phyloP scores from a whole-genome alignment of 2,888 invertebrate species.

The Anorthoa munda region DNA sequence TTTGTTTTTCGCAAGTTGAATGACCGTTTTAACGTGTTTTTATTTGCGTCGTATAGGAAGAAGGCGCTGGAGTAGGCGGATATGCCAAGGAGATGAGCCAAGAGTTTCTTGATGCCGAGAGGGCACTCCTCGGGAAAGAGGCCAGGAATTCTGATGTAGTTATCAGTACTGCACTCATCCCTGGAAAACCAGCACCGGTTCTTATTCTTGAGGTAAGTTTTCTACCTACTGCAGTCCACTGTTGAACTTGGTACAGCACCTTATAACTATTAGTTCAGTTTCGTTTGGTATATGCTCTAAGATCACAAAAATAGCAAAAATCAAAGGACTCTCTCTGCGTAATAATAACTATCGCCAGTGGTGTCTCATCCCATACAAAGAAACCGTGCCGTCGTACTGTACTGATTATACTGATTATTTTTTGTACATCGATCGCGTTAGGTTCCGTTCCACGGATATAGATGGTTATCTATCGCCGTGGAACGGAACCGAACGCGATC shows the following conservation, averaged over 20 bases:
- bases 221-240: neutral
- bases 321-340: neutral
- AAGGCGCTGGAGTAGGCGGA: slow-evolving; percentile 93
- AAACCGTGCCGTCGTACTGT: no score
- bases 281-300: neutral
- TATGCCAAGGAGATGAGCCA: slow-evolving; percentile 96
- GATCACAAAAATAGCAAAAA: neutral
- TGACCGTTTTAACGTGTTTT: slow-evolving; percentile 48
- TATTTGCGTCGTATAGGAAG: slow-evolving; percentile 88
- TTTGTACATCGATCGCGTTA: no score
- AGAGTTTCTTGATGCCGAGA: slow-evolving; percentile 96
- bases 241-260: neutral
- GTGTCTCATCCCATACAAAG: no score
- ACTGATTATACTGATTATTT: no score
- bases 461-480: no score
- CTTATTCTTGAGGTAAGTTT: slow-evolving; percentile 93
- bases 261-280: neutral
- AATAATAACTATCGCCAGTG: slow-evolving; percentile 3
- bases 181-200: slow-evolving; percentile 95
- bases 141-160: slow-evolving; percentile 96
- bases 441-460: no score
- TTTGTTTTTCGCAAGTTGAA: slow-evolving; percentile 29
- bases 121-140: slow-evolving; percentile 96
- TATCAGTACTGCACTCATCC: slow-evolving; percentile 97
- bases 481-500: no score